Conservation (phyloP, 2,888 invertebrate genomes). For the Alviniconcha strummeri region DNA sequence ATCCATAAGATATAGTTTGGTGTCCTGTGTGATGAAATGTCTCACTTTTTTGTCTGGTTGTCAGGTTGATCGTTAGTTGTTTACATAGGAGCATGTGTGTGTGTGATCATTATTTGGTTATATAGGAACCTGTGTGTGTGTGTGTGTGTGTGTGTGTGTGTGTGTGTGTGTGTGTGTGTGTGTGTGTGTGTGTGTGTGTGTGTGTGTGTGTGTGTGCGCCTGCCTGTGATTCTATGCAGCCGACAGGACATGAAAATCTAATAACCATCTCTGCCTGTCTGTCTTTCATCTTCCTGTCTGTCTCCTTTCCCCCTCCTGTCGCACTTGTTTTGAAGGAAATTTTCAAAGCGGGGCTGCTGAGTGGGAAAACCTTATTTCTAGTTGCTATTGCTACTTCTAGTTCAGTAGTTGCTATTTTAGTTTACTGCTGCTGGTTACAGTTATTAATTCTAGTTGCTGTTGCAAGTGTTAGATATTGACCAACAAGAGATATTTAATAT, state of each 20-base stretch:
- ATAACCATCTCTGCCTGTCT: not conserved
- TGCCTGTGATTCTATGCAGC: not conserved
- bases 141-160: constrained; percentile 10
- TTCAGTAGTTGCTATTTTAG: no score
- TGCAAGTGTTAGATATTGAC: no score
- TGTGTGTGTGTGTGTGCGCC: not conserved
- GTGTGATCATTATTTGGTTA: not conserved
- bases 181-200: not conserved
- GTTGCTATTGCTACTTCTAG: not conserved
- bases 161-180: constrained; percentile 9
- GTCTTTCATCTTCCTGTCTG: not conserved
- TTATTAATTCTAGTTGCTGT: no score
- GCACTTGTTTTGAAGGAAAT: no score
- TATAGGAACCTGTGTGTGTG: not conserved
- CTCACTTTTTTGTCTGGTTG: no score
- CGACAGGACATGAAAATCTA: no score
- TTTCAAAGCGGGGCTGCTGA: not conserved
- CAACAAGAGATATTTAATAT: no score
- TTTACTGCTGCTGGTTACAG: no score
- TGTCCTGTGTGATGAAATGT: no score
- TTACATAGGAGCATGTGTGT: no score
- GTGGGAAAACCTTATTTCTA: not conserved
- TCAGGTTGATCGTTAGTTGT: no score
- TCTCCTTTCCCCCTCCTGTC: not conserved
- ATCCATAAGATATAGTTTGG: no score